Base-by-base conservation (phyloP, 92 coral and sea anemone species). In the Porites divaricata region DNA sequence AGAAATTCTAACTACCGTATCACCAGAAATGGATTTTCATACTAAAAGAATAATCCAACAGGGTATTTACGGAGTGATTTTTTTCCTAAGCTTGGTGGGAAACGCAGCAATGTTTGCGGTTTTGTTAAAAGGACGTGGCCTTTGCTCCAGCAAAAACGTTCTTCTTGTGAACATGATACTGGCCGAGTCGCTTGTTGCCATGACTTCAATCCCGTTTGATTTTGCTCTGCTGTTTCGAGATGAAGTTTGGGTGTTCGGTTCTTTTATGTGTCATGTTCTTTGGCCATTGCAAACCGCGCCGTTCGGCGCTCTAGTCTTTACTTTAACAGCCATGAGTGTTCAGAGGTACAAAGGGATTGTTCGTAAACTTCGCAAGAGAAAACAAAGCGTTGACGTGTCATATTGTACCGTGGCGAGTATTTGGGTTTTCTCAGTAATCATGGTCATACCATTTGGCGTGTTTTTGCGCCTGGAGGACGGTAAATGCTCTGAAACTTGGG, bases 231-330 rank as follows among this genome's bases (percentile, higher is more conserved):
- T 91, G 14, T 69, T 88, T 21, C 63, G 76, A 21, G 79, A 78
- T 54, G 85, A 72, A 1, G 56, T 74, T n/a, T 93, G 97, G 97
- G 57, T 91, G 63, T 91, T 91, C 67, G 97, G 97, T 9, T 21
- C 86, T 11, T 24, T 87, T 1, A 70, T 93, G 93, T 93, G 97
- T 71, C 93, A 91, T 66, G 59, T 91, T 2, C 24, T 93, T 4
- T 91, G 95, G 93, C 97, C 97, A 1, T 56, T 93, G 57, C 97
- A 93, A 75, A 93, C 97, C 1, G 75, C 92, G 7, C 89, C 93
- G 0, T 85, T 88, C n/a, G 95, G 97, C 0, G 92, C 90, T 6
- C 85, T 93, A 15, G 97, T 93, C 6, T 76, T 93, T 84, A 91
- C 90, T 0, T 67, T 93, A 1, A 88, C 92, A 49, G 78, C 92